phyloP scores from a whole-genome alignment of 2,113 vertebrate genomes.

The Diadophis punctatus region DNA sequence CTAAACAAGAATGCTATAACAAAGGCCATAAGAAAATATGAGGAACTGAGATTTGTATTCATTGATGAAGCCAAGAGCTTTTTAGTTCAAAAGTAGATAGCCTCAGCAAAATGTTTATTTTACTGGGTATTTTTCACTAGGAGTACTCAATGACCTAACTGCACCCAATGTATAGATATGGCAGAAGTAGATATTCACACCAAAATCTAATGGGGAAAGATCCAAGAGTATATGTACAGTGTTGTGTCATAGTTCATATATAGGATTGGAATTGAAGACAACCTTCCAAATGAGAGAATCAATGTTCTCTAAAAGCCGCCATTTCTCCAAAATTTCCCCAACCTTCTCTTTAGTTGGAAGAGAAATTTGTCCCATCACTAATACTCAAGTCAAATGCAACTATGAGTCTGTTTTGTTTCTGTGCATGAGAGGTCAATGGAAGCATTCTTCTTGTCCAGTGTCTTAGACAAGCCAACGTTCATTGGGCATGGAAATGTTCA shows the following conservation, averaged over 20 bases:
- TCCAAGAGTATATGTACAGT: background rate
- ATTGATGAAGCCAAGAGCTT: background rate
- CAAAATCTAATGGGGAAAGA: background rate
- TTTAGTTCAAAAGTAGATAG: background rate
- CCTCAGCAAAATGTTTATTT: background rate
- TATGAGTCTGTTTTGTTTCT: background rate
- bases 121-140: background rate
- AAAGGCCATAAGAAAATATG: background rate
- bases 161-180: background rate
- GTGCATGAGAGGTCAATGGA: background rate
- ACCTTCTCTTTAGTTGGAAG: background rate
- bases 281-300: background rate
- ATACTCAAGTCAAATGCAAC: background rate
- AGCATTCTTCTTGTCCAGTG: background rate
- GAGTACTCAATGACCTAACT: background rate
- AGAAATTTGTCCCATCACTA: background rate
- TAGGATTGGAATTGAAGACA: background rate
- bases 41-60: background rate
- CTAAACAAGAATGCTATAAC: background rate
- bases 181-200: background rate
- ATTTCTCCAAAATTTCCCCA: background rate
- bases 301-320: background rate
- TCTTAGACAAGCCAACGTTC: background rate
- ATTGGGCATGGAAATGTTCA: background rate
- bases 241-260: background rate